A percentile compares a stretch with the other conserved stretches of the same genome.
These are phyloP conservation scores for Lepidocyrtoides sp. DNA, from an alignment of 2,888 invertebrate genomes.

Conservation along the genomic window DNA sequence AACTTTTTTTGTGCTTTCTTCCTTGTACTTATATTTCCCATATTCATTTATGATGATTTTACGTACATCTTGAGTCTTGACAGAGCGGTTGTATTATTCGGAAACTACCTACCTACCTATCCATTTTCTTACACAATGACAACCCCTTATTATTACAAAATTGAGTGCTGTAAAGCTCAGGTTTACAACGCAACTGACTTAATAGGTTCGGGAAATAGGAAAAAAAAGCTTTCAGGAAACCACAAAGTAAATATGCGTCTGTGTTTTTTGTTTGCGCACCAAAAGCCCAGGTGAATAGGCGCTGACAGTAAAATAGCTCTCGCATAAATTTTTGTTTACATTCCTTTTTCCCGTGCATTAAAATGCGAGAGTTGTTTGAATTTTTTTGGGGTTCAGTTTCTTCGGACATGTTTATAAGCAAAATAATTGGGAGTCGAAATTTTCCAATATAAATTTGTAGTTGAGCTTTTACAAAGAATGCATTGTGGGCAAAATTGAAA, in stretches of 20 bases:
- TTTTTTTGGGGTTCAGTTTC: not conserved
- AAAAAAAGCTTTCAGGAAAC: not conserved
- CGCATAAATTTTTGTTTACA: conserved; percentile 20
- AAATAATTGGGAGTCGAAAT: not conserved
- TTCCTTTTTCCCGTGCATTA: not conserved
- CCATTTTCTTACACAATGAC: no score
- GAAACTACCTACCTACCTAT: not conserved
- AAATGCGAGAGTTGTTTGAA: not conserved
- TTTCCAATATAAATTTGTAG: conserved; percentile 10
- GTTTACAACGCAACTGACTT: no score
- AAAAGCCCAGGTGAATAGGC: conserved; percentile 31
- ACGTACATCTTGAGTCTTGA: no score
- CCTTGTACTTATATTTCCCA: no score
- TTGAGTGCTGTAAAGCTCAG: no score
- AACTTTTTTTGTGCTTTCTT: no score
- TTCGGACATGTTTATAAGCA: not conserved
- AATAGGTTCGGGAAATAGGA: not conserved
- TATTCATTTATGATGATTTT: not conserved
- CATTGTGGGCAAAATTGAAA: conserved; percentile 17
- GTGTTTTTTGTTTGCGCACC: not conserved
- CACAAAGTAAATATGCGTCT: conserved; percentile 18
- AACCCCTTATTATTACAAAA: no score
- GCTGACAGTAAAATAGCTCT: conserved; percentile 14
- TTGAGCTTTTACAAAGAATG: not conserved
- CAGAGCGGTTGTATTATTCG: not conserved